Percentiles rank a stretch among this genome's conserved stretches.
phyloP scores from a whole-genome alignment of 2,113 vertebrate species.

The Microcebus murinus region DNA sequence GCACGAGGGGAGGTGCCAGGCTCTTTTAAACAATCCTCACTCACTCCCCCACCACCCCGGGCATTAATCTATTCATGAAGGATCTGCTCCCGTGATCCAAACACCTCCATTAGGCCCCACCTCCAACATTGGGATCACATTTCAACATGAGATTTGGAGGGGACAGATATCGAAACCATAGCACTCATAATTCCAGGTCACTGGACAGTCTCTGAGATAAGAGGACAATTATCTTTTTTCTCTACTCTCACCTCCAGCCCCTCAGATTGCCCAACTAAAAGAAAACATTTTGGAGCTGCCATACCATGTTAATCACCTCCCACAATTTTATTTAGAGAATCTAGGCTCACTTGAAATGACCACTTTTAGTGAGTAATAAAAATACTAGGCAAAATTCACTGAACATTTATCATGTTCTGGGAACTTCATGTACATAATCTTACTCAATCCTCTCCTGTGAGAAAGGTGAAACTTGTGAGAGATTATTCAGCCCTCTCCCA shows the following conservation, averaged over 20 bases:
- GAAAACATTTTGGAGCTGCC: not conserved
- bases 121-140: no score
- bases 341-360: not conserved
- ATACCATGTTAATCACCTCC: not conserved
- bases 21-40: not conserved
- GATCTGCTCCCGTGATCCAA: no score
- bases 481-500: not conserved
- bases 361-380: not conserved
- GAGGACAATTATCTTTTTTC: not conserved
- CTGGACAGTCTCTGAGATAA: not conserved
- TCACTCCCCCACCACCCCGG: no score
- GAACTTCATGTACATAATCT: not conserved
- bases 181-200: not conserved
- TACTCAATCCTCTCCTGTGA: not conserved
- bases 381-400: not conserved
- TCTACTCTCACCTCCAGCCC: not conserved
- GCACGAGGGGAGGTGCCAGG: not conserved
- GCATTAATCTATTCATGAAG: no score
- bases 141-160: no score
- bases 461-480: not conserved
- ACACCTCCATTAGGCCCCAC: no score
- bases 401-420: not conserved
- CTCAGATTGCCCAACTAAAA: not conserved
- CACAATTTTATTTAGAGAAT: not conserved
- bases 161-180: no score